phyloP scores from a whole-genome alignment of 2,888 invertebrate species.

The Troilus luridus region DNA sequence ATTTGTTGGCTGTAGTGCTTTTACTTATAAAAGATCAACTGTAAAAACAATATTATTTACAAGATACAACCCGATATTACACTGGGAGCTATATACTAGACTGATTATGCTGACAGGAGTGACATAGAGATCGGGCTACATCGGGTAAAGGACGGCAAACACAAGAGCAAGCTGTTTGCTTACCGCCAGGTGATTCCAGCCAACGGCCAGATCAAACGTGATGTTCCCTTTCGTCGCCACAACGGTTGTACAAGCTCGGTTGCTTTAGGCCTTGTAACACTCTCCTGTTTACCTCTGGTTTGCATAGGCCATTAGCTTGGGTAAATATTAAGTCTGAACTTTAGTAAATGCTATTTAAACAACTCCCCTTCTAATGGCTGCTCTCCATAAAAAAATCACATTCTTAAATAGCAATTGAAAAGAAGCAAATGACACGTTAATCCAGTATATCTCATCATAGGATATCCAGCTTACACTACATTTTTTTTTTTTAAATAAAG shows the following conservation, averaged over 20 bases:
- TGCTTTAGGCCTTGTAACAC: not conserved
- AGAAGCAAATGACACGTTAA: no score
- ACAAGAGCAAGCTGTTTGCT: not conserved
- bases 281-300: not conserved
- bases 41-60: no score
- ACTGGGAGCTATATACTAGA: no score
- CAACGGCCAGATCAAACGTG: not conserved
- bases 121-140: not conserved
- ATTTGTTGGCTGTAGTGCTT: no score
- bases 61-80: no score
- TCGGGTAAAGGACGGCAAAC: not conserved
- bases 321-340: not conserved
- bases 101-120: not conserved
- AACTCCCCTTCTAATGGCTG: no score
- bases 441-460: no score
- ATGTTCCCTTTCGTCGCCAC: not conserved
- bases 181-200: not conserved
- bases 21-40: no score
- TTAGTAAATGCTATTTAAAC: not conserved
- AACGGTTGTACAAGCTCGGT: not conserved
- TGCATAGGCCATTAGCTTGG: not conserved
- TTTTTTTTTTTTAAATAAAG: no score
- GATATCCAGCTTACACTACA: no score
- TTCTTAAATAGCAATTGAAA: no score
- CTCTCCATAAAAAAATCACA: no score